A percentile compares a stretch with the other conserved stretches of the same genome.
Evolutionary conservation across 2,888 invertebrate genomes (phyloP).

Genomic region (Cantharis flavilabris): DNA sequence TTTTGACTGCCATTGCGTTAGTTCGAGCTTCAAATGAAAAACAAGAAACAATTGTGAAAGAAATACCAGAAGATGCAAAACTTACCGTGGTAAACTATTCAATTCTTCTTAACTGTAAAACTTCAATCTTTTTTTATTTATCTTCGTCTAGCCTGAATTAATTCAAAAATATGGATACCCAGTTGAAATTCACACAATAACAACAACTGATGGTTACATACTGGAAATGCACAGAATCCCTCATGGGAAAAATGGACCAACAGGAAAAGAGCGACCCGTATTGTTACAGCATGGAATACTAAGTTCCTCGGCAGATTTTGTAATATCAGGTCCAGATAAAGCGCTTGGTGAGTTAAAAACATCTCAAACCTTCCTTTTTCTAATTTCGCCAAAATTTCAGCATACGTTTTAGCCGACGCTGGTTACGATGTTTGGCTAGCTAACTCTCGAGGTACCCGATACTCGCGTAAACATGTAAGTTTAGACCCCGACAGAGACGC

Average conservation of each 20-base stretch:
- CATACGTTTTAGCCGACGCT: constrained; percentile 54
- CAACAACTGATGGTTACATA: constrained; percentile 56
- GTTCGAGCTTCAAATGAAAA: too few species aligned
- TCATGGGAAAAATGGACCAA: constrained; percentile 12
- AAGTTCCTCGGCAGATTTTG: background rate
- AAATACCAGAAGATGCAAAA: background rate
- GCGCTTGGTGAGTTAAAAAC: background rate
- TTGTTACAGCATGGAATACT: background rate
- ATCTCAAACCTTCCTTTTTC: background rate
- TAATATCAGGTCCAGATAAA: background rate
- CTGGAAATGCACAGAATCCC: constrained; percentile 53
- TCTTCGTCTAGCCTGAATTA: background rate
- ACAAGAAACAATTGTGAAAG: too few species aligned
- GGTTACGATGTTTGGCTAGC: constrained; percentile 63
- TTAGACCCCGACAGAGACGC: constrained; percentile 25
- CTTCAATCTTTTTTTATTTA: too few species aligned
- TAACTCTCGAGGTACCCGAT: constrained; percentile 65
- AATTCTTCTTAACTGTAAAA: too few species aligned
- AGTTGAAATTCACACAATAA: constrained; percentile 51
- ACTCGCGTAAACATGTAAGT: constrained; percentile 58
- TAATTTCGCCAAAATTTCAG: constrained; percentile 48
- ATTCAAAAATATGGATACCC: constrained; percentile 51
- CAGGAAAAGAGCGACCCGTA: background rate
- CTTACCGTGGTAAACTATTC: background rate
- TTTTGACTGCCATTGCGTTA: too few species aligned